Evolutionary conservation across 1,140 invertebrate species (phyloP).

Genomic region (Formica selysi): DNA sequence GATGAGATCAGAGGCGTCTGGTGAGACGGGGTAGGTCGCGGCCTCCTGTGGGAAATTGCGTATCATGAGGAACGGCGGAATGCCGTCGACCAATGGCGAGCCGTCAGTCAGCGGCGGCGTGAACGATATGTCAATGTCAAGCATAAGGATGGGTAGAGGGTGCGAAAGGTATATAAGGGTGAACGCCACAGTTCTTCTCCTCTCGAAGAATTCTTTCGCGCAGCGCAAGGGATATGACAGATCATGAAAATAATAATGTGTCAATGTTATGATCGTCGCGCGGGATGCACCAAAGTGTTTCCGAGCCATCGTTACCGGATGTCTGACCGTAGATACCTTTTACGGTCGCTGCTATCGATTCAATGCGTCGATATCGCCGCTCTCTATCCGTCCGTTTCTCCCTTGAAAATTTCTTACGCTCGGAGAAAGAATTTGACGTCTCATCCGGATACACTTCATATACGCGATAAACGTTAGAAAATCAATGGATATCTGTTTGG

Average conservation of each 20-base stretch:
- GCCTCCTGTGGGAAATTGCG: constrained; percentile 68
- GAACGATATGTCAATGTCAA: constrained; percentile 68
- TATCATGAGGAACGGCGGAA: constrained; percentile 63
- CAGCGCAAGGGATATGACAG: constrained; percentile 39
- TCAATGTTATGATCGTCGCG: constrained; percentile 50
- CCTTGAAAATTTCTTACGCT: no score
- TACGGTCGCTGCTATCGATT: constrained; percentile 5
- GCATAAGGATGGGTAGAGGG: constrained; percentile 42
- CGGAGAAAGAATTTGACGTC: no score
- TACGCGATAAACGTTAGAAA: no score
- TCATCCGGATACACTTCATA: no score
- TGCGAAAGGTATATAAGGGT: constrained; percentile 47
- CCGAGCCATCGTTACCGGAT: background rate
- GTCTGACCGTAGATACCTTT: constrained; percentile 1
- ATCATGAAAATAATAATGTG: constrained; percentile 67
- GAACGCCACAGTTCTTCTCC: background rate
- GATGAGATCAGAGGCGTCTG: constrained; percentile 61
- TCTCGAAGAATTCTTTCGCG: constrained; percentile 20
- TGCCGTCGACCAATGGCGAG: constrained; percentile 62
- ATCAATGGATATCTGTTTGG: no score
- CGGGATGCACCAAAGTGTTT: constrained; percentile 31
- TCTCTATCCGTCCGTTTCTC: no score
- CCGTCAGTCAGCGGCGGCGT: constrained; percentile 56
- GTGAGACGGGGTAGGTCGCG: constrained; percentile 62
- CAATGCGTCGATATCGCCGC: background rate